Evolutionary conservation across 2,888 invertebrate genomes (phyloP), one percentile per base, ranked within the genome.

Genomic region (Aleiodes alternator): DNA sequence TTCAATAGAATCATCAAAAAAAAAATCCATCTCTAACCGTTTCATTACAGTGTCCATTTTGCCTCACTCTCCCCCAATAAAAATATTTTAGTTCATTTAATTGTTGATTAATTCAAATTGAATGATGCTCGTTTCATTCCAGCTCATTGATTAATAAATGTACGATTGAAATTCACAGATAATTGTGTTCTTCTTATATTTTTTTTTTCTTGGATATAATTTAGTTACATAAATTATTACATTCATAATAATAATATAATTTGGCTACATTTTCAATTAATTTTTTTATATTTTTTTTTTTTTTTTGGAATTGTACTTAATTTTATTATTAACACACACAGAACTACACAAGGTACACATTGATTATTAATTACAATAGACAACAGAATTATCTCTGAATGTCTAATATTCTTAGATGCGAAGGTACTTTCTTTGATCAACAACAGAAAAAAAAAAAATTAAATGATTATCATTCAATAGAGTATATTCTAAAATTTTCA

Each of bases 121-220:
- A 38, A 38, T 38, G 38, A 38, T 7, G 0, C 8, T 38, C 0
- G 38, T 80, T 79, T 57, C 9, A 43, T 74, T 75, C 73, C 75
- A 55, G 4, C 34, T 34, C 5, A 71, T 23, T 64, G 12, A 31
- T 23, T 64, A 72, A 64, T 59, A 64, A 31, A 29, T 14, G 38
- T 72, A 14, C 34, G 48, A 16, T 50, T 43, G 16, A 56, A 75
- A 75, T 73, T 73, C 31, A 79, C 59, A 76, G 78, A 73, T 75
- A 72, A 53, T 73, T 72, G 59, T 72, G 29, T 73, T 69, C 64
- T 59, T 31, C 14, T 55, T 55, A 55, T 16, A 55, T 55, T 55
- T 55, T 5, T 55, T 55, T 16, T 55, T 55, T 5, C 14, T 55
- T 16, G 14, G 14, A 55, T 55, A 16, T 14, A 23, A 23, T 55